phyloP scores from a whole-genome alignment of 2,888 invertebrate genomes.

The Drosophila emarginata region DNA sequence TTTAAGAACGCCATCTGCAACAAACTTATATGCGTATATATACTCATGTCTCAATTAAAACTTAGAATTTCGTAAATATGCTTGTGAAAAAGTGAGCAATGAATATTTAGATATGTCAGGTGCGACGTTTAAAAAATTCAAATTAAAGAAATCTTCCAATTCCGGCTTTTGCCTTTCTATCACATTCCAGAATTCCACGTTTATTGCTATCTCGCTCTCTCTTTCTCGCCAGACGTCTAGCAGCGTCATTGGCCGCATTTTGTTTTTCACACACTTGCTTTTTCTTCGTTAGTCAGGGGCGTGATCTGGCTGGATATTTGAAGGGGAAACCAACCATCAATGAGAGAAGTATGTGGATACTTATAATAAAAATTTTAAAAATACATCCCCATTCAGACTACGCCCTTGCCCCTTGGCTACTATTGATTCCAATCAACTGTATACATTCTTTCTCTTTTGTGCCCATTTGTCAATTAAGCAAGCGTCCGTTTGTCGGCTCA shows the following conservation, averaged over 20 bases:
- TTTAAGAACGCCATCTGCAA: conserved; percentile 56
- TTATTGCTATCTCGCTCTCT: conserved; percentile 36
- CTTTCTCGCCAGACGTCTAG: conserved; percentile 49
- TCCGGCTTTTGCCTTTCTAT: conserved; percentile 45
- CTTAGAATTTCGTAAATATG: not conserved
- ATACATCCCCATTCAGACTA: not conserved
- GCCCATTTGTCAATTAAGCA: conserved; percentile 72
- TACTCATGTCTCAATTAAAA: conserved; percentile 6
- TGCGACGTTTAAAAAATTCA: not conserved
- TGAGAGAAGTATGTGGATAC: not conserved
- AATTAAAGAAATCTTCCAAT: not conserved
- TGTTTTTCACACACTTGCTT: conserved; percentile 55
- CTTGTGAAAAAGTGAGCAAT: not conserved
- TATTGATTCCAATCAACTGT: conserved; percentile 74
- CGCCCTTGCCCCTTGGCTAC: conserved; percentile 41
- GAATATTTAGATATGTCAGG: not conserved
- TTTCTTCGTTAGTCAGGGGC: conserved; percentile 11
- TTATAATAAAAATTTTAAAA: not conserved
- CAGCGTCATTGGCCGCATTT: conserved; percentile 76
- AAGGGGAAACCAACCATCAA: not conserved
- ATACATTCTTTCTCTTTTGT: conserved; percentile 46
- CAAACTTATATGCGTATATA: conserved; percentile 35
- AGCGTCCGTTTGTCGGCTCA: conserved; percentile 67
- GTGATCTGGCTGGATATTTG: not conserved
- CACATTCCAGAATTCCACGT: conserved; percentile 71